These are phyloP conservation scores for Caenorhabditis sp. DNA, from an alignment of 2,888 invertebrate species.

Conservation along the genomic window DNA sequence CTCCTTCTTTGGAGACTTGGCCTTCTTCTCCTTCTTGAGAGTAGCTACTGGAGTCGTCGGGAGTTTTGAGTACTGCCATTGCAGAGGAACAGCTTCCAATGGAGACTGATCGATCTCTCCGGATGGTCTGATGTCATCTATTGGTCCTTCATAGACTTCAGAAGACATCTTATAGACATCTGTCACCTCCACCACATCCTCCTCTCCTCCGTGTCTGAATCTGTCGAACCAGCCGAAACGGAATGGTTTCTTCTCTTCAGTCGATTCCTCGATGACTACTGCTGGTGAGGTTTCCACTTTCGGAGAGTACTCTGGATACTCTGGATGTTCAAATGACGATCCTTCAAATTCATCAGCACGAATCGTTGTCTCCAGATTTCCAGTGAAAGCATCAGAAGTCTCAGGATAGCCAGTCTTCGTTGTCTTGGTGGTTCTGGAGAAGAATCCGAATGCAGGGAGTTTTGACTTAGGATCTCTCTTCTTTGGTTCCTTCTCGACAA, in stretches of 20 bases:
- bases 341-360: constrained; percentile 18
- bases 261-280: not conserved
- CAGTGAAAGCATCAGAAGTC: constrained; percentile 34
- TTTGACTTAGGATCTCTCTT: constrained; percentile 25
- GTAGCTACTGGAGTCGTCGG: constrained; percentile 12
- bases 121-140: constrained; percentile 31
- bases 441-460: constrained; percentile 50
- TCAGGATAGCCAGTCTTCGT: not conserved
- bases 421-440: constrained; percentile 29
- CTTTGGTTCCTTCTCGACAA: constrained; percentile 25
- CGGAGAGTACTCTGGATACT: constrained; percentile 29
- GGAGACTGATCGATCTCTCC: constrained; percentile 41
- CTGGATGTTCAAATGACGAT: constrained; percentile 9
- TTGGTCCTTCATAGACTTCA: constrained; percentile 60
- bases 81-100: constrained; percentile 11
- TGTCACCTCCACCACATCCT: constrained; percentile 24
- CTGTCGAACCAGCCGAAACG: constrained; percentile 17
- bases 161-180: constrained; percentile 57
- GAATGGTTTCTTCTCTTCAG: constrained; percentile 9
- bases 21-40: constrained; percentile 36
- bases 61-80: constrained; percentile 9
- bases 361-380: constrained; percentile 20
- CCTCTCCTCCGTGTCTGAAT: constrained; percentile 6
- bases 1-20: constrained; percentile 47
- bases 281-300: not conserved